Base-by-base conservation (phyloP, 2,113 vertebrate species). In the Oxyruncus cristatus region DNA sequence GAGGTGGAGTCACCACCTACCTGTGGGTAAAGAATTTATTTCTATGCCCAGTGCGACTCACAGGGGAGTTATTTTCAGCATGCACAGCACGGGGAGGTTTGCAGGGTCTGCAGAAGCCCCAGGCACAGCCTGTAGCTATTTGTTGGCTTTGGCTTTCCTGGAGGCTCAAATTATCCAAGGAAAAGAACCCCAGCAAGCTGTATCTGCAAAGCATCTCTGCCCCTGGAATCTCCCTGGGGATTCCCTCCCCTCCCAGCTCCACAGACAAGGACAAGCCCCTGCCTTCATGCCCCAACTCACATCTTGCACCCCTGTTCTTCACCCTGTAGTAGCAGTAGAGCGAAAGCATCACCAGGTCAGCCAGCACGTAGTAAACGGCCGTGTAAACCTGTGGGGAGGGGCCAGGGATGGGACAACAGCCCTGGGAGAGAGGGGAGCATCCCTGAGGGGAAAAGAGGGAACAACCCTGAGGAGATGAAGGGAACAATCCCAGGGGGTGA, bases 291-390 rank as follows among this genome's bases (percentile, higher is more conserved):
- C 33, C 16, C 68, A 27, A 97, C 98, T 98, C 94, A 98, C 98
- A 9, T 7, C 33, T 56, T 50, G 88, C 46, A 7, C 79, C 27
- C 33, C 18, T 19, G 21, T 99, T 98, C 97, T 93, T 99, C 35
- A 95, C 22, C 93, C 98, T 99, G 98, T 99, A 99, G 93, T 99
- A 98, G 19, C 85, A 55, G 95, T 99, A 99, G 77, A 99, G 94
- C 1, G 93, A 85, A 30, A 99, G 94, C 99, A 99, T 99, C 67
- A 98, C 9, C 88, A 99, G 17, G 95, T 99, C 99, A 2, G 99
- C 98, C 9, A 99, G 2, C 47, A 99, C 98, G 0, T 99, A 99
- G 95, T 99, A 99, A 77, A 99, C 42, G 0, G 99, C 99, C 0
- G 99, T 99, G 96, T 99, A 99, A 22, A 97, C 98, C 99, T 99